These are phyloP conservation scores for Cosmorhoe ocellata DNA, from an alignment of 2,888 invertebrate species.

Conservation along the genomic window DNA sequence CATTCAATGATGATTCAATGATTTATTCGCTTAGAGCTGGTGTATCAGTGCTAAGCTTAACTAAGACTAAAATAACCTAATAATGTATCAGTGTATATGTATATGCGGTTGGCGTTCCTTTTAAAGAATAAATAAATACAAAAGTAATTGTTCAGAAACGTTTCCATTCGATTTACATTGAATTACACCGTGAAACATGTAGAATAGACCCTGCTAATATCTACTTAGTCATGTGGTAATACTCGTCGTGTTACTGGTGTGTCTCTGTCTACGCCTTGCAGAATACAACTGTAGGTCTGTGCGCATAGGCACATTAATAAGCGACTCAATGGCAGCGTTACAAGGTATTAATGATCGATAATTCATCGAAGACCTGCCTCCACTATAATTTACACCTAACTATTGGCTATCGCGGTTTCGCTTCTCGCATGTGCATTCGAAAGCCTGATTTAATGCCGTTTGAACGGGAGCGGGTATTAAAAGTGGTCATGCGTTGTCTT, in stretches of 20 bases:
- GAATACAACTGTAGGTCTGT: conserved; percentile 18
- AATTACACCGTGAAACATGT: no score
- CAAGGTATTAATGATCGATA: conserved; percentile 59
- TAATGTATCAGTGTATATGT: no score
- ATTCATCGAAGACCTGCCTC: conserved; percentile 46
- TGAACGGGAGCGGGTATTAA: conserved; percentile 31
- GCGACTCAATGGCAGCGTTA: conserved; percentile 48
- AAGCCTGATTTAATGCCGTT: conserved; percentile 37
- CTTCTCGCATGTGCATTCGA: conserved; percentile 41
- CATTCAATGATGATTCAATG: no score
- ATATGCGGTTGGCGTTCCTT: no score
- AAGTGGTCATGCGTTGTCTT: conserved; percentile 12
- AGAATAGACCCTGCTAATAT: no score
- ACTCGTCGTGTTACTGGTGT: conserved; percentile 3
- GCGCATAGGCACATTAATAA: conserved; percentile 48
- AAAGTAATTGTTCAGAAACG: no score
- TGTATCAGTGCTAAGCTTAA: no score
- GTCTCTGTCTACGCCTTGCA: conserved; percentile 1
- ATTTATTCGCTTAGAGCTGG: no score
- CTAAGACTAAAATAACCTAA: no score
- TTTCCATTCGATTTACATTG: no score
- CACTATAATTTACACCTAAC: conserved; percentile 49
- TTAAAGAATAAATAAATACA: no score
- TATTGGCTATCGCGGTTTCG: conserved; percentile 26
- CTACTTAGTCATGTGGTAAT: no score